phyloP scores from a whole-genome alignment of 2,113 vertebrate genomes.

The Seriola rivoliana region DNA sequence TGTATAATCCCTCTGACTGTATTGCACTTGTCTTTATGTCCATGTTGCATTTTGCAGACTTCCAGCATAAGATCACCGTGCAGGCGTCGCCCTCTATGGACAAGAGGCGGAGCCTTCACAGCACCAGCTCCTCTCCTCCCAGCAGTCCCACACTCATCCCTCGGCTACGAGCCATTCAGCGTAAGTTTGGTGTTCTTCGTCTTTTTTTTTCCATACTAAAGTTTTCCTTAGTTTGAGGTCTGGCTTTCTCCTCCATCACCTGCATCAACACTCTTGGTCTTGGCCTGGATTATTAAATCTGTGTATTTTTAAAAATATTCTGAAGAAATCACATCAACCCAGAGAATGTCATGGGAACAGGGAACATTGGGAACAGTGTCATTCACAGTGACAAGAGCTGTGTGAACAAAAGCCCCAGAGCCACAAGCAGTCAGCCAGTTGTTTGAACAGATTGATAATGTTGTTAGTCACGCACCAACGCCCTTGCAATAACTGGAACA shows the following conservation, averaged over 20 bases:
- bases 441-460: constrained; percentile 77
- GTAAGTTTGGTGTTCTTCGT: constrained; percentile 80
- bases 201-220: background rate
- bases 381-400: constrained; percentile 38
- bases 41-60: constrained; percentile 84
- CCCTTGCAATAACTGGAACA: constrained; percentile 66
- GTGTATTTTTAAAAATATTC: background rate
- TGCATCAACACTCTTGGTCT: background rate
- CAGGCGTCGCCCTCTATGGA: constrained; percentile 96
- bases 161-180: constrained; percentile 93
- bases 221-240: background rate
- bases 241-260: background rate
- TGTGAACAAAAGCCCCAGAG: constrained; percentile 55
- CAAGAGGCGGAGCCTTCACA: constrained; percentile 92
- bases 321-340: constrained; percentile 24
- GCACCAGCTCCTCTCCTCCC: constrained; percentile 91
- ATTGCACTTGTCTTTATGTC: background rate
- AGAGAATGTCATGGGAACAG: constrained; percentile 17
- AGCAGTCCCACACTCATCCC: constrained; percentile 95
- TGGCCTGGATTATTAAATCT: background rate
- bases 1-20: background rate
- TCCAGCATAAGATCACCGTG: constrained; percentile 98
- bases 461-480: constrained; percentile 64
- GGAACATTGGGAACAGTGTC: constrained; percentile 23
- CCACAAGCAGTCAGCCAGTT: constrained; percentile 55